Evolutionary conservation across 2,888 invertebrate species (phyloP).

Genomic region (Drosophila vallismaia): DNA sequence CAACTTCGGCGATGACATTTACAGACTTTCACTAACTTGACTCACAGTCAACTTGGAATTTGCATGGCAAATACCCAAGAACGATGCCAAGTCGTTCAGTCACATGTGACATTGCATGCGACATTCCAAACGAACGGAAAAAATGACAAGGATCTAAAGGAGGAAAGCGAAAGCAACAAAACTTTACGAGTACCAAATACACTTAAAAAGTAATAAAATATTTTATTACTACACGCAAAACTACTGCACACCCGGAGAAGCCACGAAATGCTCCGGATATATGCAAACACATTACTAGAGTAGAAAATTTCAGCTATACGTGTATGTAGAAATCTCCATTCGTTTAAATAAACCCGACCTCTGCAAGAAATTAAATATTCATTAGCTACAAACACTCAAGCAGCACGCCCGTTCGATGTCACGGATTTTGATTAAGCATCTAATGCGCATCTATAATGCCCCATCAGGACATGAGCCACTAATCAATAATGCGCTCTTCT

Average conservation of each 20-base stretch:
- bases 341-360: conserved; percentile 15
- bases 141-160: neutral
- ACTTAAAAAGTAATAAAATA: conserved; percentile 79
- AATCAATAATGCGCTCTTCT: conserved; percentile 68
- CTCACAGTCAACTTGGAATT: conserved; percentile 61
- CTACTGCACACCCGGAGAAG: conserved; percentile 18
- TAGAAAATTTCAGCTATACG: conserved; percentile 2
- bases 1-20: conserved; percentile 52
- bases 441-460: conserved; percentile 33
- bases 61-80: conserved; percentile 64
- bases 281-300: conserved; percentile 28
- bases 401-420: conserved; percentile 40
- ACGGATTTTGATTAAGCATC: conserved; percentile 52
- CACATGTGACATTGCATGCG: conserved; percentile 69
- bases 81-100: conserved; percentile 58
- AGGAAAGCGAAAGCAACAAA: conserved; percentile 41
- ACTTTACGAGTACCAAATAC: conserved; percentile 69
- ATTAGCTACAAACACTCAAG: conserved; percentile 35
- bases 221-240: conserved; percentile 68
- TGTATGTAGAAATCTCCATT: neutral
- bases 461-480: conserved; percentile 44
- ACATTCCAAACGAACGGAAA: conserved; percentile 26
- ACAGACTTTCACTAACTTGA: conserved; percentile 62
- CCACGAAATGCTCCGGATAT: conserved; percentile 17
- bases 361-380: conserved; percentile 55